A percentile compares a stretch with the other conserved stretches of the same genome.
These are phyloP conservation scores for human DNA, from an alignment of 2,113 vertebrate genomes.

Conservation along the genomic window DNA sequence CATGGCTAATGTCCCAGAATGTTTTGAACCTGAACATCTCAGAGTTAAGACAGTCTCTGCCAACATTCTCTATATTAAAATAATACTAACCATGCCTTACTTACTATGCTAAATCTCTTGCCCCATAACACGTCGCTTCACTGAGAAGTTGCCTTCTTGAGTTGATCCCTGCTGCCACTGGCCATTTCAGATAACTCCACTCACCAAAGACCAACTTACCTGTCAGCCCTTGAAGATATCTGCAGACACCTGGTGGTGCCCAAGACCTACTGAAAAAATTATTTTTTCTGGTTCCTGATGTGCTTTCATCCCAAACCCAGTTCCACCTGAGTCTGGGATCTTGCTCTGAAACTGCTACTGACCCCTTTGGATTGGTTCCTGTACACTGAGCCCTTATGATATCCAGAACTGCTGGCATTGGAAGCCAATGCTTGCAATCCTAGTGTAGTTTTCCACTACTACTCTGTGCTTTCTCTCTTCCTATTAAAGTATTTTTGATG, in stretches of 20 bases:
- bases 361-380: background rate
- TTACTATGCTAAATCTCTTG: background rate
- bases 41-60: background rate
- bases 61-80: background rate
- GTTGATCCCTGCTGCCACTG: too few relatives aligned
- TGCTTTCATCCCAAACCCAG: background rate
- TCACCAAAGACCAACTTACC: background rate
- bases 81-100: background rate
- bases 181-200: background rate
- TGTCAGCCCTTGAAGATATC: background rate
- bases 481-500: background rate
- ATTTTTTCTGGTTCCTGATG: background rate
- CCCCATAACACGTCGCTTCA: background rate
- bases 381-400: background rate
- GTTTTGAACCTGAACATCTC: background rate
- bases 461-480: background rate
- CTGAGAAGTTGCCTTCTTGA: background rate
- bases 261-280: background rate
- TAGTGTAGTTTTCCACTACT: background rate
- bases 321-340: background rate
- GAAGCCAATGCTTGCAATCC: too few relatives aligned
- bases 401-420: accelerated
- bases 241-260: accelerated
- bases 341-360: accelerated
- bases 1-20: background rate